These are phyloP conservation scores for Pseudopipra pipra DNA, from an alignment of 2,113 vertebrate species.

Conservation along the genomic window DNA sequence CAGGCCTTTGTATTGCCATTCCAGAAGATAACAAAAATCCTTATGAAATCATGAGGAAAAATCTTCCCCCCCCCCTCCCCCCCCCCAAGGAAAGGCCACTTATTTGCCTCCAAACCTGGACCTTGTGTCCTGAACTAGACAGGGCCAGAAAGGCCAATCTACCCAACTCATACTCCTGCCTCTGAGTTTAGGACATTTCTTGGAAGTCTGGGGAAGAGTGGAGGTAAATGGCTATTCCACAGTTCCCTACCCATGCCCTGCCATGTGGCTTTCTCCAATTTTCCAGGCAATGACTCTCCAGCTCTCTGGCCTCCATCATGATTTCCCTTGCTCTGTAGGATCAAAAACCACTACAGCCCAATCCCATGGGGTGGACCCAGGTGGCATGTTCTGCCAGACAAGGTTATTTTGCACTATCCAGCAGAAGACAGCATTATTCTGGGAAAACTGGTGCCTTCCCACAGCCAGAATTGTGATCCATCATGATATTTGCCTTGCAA, in stretches of 20 bases:
- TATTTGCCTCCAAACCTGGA: background rate
- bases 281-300: background rate
- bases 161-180: background rate
- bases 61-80: background rate
- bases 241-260: background rate
- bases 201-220: background rate
- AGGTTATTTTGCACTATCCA: background rate
- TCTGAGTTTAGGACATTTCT: background rate
- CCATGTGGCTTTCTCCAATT: background rate
- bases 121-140: background rate
- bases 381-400: background rate
- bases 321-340: background rate
- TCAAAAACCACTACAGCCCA: background rate
- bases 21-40: background rate
- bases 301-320: background rate
- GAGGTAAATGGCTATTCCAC: background rate
- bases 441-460: background rate
- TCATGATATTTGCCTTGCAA: fast-evolving
- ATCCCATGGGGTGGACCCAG: background rate
- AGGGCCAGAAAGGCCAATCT: background rate
- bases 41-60: background rate
- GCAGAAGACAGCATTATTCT: background rate
- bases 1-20: background rate
- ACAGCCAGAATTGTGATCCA: fast-evolving
- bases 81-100: background rate